Evolutionary conservation across 2,113 vertebrate species (phyloP).

Genomic region (Puntigrus tetrazona): DNA sequence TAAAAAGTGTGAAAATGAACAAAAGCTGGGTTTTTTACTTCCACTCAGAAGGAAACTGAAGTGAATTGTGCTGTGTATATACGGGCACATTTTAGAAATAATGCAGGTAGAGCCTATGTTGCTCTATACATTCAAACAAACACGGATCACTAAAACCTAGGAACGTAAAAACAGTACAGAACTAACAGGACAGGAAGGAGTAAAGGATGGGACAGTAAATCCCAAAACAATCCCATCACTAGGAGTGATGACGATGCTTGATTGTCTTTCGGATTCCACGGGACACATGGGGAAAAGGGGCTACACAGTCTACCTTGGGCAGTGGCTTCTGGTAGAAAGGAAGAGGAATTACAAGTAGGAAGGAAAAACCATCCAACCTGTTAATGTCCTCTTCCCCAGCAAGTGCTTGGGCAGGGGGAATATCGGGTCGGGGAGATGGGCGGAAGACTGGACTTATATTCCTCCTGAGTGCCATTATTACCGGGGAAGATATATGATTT

Average conservation of each 20-base stretch:
- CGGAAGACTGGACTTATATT: conserved; percentile 89
- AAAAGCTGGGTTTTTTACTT: too few relatives aligned
- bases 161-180: background rate
- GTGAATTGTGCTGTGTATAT: background rate
- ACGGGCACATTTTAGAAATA: background rate
- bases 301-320: conserved; percentile 63
- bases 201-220: conserved; percentile 41
- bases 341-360: conserved; percentile 77
- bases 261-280: conserved; percentile 55
- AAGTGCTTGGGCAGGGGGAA: conserved; percentile 93
- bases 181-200: conserved; percentile 31
- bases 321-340: conserved; percentile 61
- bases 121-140: conserved; percentile 6
- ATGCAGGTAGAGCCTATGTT: background rate
- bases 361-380: conserved; percentile 89
- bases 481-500: conserved; percentile 89
- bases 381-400: conserved; percentile 92
- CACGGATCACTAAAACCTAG: background rate
- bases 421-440: conserved; percentile 92
- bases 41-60: background rate
- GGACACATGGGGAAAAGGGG: conserved; percentile 41
- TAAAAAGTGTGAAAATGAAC: too few relatives aligned
- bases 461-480: conserved; percentile 94
- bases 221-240: conserved; percentile 52
- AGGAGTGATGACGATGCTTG: conserved; percentile 1